Evolutionary conservation across 2,113 vertebrate genomes (phyloP).

Genomic region (Mirounga angustirostris): DNA sequence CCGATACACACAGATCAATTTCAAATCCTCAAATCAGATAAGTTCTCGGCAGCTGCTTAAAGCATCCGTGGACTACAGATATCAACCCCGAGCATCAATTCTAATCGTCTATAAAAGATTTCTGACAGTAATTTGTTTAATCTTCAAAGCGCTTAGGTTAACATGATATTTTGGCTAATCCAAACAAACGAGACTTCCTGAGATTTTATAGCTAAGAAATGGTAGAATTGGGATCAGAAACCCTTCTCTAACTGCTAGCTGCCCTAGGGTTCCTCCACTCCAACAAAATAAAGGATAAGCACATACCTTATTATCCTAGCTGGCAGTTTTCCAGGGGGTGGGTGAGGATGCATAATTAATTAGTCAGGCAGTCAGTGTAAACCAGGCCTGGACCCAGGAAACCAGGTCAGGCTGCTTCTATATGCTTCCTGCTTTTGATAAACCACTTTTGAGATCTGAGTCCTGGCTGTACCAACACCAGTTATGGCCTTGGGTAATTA

Average conservation of each 20-base stretch:
- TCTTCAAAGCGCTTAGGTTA: neutral
- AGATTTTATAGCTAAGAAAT: neutral
- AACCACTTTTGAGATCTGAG: neutral
- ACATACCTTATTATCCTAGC: neutral
- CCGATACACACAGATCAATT: neutral
- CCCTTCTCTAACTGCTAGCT: neutral
- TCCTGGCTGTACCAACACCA: neutral
- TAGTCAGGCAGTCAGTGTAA: neutral
- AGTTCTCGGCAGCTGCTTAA: neutral
- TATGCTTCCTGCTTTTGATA: neutral
- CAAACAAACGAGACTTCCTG: neutral
- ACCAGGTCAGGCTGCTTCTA: neutral
- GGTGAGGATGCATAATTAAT: neutral
- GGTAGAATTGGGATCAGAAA: neutral
- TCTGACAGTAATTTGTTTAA: neutral
- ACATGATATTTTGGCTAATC: neutral
- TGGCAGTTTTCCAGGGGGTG: neutral
- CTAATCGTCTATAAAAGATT: neutral
- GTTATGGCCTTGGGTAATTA: neutral
- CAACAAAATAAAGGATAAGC: neutral
- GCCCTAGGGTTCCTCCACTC: neutral
- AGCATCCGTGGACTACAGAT: neutral
- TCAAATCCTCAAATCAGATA: neutral
- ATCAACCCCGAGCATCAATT: neutral
- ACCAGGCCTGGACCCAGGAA: neutral